Percentiles rank a stretch among this genome's conserved stretches.
Conservation (phyloP, 2,888 invertebrate genomes). For the Phaonia tiefii region DNA sequence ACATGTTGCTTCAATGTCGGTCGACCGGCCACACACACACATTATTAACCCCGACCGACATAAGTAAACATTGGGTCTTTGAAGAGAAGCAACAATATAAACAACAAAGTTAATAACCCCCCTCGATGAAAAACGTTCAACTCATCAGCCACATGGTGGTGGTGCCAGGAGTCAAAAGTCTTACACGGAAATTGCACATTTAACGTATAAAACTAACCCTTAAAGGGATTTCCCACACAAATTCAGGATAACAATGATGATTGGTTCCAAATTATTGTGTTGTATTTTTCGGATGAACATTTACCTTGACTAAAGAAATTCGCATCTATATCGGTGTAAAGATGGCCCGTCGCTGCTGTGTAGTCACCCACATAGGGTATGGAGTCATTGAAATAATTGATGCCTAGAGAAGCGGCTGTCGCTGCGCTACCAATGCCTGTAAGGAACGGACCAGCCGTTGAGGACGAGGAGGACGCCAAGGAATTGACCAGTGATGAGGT, state of each 20-base stretch:
- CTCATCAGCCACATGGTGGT: too few species aligned
- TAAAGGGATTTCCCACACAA: too few species aligned
- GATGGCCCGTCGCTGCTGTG: slow-evolving; percentile 71
- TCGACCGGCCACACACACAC: too few species aligned
- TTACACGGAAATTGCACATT: too few species aligned
- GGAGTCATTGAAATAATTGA: slow-evolving; percentile 77
- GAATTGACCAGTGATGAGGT: slow-evolving; percentile 34
- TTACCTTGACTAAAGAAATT: slow-evolving; percentile 80
- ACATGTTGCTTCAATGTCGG: slow-evolving; percentile 16
- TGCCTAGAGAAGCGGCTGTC: slow-evolving; percentile 76
- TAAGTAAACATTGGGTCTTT: too few species aligned
- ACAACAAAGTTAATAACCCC: too few species aligned
- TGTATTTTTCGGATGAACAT: slow-evolving; percentile 27
- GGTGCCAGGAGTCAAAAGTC: too few species aligned
- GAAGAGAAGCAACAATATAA: too few species aligned
- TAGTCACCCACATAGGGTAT: slow-evolving; percentile 78
- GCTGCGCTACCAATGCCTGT: slow-evolving; percentile 69
- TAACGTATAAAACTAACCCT: too few species aligned
- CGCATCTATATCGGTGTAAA: slow-evolving; percentile 79
- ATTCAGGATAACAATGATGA: too few species aligned
- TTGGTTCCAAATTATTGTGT: not conserved
- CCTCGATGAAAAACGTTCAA: too few species aligned
- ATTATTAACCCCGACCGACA: too few species aligned
- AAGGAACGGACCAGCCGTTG: slow-evolving; percentile 66
- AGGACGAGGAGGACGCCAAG: slow-evolving; percentile 25